Base-by-base conservation (phyloP, 1,140 invertebrate species). In the Mylabris phalerata region DNA sequence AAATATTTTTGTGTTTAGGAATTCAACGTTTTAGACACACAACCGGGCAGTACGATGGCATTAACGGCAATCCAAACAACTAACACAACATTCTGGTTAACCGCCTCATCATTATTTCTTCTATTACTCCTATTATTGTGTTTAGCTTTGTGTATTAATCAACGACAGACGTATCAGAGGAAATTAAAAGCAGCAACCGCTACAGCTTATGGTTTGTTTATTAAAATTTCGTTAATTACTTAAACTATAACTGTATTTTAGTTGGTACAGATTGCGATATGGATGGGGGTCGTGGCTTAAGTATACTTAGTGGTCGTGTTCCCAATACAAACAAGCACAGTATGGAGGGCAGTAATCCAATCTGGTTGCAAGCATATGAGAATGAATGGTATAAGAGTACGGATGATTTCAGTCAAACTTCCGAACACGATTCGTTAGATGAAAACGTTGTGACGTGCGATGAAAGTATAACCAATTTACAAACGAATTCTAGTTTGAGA, bases 241-340 rank as follows among this genome's bases (percentile, higher is more conserved):
- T 32, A 19, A 19, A 40, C 11, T 47, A 50, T 56, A 39, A 51
- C 9, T 19, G 19, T 25, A 48, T 66, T 42, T 67, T 65, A 74
- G 67, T 64, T 65, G 84, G 84, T 19, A 79, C 80, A 50, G 86
- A 91, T 66, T 89, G 87, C 1, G 86, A 89, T 68, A 83, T 89
- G 71, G 80, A 79, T 48, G 84, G 19, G 19, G 19, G 87, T 13
- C 77, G 85, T 56, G 84, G 81, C 62, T 79, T 82, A n/a, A 82
- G 83, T 41, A 84, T 80, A 64, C 80, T 83, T 10, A 81, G 83
- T 44, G 84, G 84, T 38, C 77, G 88, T 62, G 91, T 96, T 3
- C 93, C 93, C 2, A 95, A 95, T 69, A 95, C 93, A 2, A 96
- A 95, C 73, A 92, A 93, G 71, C 93, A 95, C 72, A 93, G 91